Evolutionary conservation across 2,113 vertebrate genomes (phyloP), one percentile per base, ranked within the genome.

Genomic region (Anoplopoma fimbria): DNA sequence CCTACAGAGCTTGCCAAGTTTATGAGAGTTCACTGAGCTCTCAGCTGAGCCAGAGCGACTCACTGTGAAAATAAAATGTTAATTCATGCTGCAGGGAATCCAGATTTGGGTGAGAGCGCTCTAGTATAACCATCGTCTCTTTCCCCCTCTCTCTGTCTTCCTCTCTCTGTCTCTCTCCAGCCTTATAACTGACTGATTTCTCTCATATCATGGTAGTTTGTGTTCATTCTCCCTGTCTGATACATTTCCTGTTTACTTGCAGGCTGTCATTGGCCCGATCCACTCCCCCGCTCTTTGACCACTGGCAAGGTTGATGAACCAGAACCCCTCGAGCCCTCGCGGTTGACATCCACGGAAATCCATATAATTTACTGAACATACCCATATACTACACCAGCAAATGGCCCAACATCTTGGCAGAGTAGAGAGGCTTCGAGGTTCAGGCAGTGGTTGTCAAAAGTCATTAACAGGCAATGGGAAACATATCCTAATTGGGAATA

Each of bases 61-160:
- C 87, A 78, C 88, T 91, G 88, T 83, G 86, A 93, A 94, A 92
- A 92, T 91, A 87, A 95, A 95, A 95, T 93, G 93, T 93, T 95
- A 93, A 95, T 95, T 93, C 91, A 81, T 77, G 93, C 94, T 89
- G 87, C 89, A 79, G 94, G 93, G 87, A 51, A 83, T 89, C 77
- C 84, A 89, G 82, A 86, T 91, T 89, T 92, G 91, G 86, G 86
- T 36, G 86, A 93, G 89, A 92, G 88, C 88, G 88, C 86, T 71
- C 73, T 76, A 27, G 38, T 88, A 89, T 81, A 68, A 69, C 84
- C 85, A 85, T 87, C 51, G 57, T 84, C 9, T 76, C 74, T 58
- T 67, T 78, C 74, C 45, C 63, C 64, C 74, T 79, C 79, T 71
- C 71, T 69, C 74, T 79, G 68, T 81, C 73, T 21, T 70, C 47